Evolutionary conservation across 2,797 vertebrate genomes (phyloP).

Genomic region (Gymnothorax reevesii): DNA sequence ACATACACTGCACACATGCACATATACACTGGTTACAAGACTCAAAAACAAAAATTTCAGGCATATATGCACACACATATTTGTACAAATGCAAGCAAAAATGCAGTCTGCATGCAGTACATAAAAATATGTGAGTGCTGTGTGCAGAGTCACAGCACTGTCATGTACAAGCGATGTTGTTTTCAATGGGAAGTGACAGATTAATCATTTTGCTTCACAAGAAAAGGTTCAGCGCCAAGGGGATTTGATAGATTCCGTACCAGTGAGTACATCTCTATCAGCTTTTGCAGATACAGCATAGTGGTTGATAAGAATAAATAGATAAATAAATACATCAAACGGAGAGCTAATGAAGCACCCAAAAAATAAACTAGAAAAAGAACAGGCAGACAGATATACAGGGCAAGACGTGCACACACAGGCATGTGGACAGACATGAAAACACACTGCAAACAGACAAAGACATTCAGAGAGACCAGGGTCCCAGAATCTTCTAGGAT

Average conservation of each 20-base stretch:
- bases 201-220: constrained; percentile 10
- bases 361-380: not conserved
- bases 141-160: not conserved
- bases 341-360: not conserved
- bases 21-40: not conserved
- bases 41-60: not conserved
- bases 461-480: not conserved
- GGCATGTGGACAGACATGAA: not conserved
- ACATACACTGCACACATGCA: not conserved
- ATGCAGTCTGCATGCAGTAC: not conserved
- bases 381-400: not conserved
- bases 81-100: not conserved
- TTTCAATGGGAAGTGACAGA: constrained; percentile 15
- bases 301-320: not conserved
- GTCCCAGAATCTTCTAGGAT: not conserved
- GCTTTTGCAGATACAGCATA: not conserved
- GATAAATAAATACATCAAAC: not conserved
- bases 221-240: constrained; percentile 1
- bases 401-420: not conserved
- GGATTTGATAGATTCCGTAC: not conserved
- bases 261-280: constrained; percentile 3
- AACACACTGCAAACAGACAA: not conserved
- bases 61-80: not conserved
- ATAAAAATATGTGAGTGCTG: not conserved
- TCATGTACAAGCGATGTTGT: not conserved